Base-by-base conservation (phyloP, 2,888 invertebrate species). In the Drosophila sordidula region DNA sequence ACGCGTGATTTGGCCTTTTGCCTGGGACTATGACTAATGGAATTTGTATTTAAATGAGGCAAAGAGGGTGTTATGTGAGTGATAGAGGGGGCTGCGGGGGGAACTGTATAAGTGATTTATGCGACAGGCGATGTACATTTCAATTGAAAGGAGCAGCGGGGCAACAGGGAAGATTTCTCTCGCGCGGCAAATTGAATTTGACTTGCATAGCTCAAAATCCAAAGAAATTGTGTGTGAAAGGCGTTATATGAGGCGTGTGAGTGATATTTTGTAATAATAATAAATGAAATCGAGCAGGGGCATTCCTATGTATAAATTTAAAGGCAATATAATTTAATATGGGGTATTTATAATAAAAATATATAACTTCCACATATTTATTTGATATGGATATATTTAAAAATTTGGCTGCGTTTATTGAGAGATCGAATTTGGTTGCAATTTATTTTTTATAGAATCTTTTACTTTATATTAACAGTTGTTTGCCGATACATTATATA, bases 41-140 rank as follows among this genome's bases (percentile, higher is more conserved):
- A 58, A 88, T 70, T 83, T 64, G 58, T 77, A 88, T 83, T 79
- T 58, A 87, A 82, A 82, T 82, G 59, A 66, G 68, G 45, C 51
- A 36, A 32, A 14, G 36, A 36, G 11, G 9, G 11, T 9, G 9
- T 26, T 26, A 8, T 26, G 29, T 29, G 29, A 29, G 29, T 29
- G 29, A 29, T 29, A 8, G 36, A 3, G 14, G 22, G 0, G 57
- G 34, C 11, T 14, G 51, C 8, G 0, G 0, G 6, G 46, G 38
- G 29, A 36, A 44, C 42, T 29, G 56, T 49, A 64, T 64, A 64
- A 61, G 57, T 68, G 78, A 80, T 77, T 78, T 81, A 75, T 81
- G 58, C 49, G 75, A 57, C 56, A 74, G 57, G 38, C 69, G 46
- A 71, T 55, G 50, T 36, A 34, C 42, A 51, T 51, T 46, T 58